Evolutionary conservation across 2,113 vertebrate species (phyloP), one percentile per base, ranked within the genome.

Genomic region (Nycticryphes semicollaris): DNA sequence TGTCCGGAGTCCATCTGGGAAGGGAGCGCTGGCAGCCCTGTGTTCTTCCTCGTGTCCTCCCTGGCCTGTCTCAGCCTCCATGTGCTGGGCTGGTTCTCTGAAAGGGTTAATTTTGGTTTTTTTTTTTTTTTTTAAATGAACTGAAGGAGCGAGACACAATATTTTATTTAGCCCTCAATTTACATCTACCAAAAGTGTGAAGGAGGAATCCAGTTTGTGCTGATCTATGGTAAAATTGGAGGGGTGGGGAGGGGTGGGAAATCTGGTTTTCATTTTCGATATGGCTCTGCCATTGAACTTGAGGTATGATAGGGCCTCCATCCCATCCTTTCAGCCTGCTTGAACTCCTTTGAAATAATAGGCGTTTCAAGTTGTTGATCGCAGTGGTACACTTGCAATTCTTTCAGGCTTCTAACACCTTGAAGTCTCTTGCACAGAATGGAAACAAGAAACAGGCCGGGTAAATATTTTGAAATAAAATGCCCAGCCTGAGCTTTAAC

Each of bases 401-500:
- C 28, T 74, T 10, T 56, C 11, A 19, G 25, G 78, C 17, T 66
- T 70, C 51, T 47, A 16, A 66, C 51, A 17, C 19, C 24, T 69
- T 69, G 31, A 91, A 74, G 31, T 57, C 9, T 28, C 28, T 59
- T 83, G 23, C 13, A 31, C 19, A n/a, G 24, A 57, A 53, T 25
- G 19, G 48, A 90, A 91, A 54, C 13, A 23, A 60, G 31, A 69
- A 90, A 51, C 14, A 48, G 23, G 51, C 80, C 4, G 16, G 43
- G 31, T 86, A 73, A 80, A 45, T 77, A 37, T 64, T 82, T 68
- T 87, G 35, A 70, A 86, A 86, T 81, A 66, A 45, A 69, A 73
- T 83, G 30, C 15, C 20, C 35, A 37, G 51, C 23, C 31, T 84
- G 59, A 89, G 33, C 62, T 68, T 77, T 28, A 17, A 50, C 39